Percentiles rank a stretch among this genome's conserved stretches.
Conservation (phyloP, 2,113 vertebrate genomes). For the Osmerus eperlanus region DNA sequence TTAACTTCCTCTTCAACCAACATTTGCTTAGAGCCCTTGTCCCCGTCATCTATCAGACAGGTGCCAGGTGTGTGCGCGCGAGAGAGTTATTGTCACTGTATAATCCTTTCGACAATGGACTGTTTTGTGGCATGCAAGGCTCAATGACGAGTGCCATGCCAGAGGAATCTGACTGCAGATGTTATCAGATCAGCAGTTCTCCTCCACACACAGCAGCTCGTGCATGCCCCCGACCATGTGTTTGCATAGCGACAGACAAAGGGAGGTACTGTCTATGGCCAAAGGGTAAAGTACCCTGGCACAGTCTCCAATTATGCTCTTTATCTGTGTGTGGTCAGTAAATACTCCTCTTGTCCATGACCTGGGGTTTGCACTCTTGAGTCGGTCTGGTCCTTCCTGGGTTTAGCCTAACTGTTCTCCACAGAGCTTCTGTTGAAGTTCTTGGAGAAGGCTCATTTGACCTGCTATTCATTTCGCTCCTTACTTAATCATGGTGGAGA, state of each 20-base stretch:
- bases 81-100: conserved; percentile 31
- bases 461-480: too few relatives aligned
- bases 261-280: background rate
- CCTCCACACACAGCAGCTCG: conserved; percentile 12
- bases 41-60: conserved; percentile 8
- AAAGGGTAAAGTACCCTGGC: conserved; percentile 1
- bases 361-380: too few relatives aligned
- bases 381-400: too few relatives aligned
- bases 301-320: background rate
- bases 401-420: too few relatives aligned
- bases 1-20: conserved; percentile 18
- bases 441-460: too few relatives aligned
- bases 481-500: too few relatives aligned
- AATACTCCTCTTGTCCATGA: background rate
- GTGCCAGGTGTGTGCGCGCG: conserved; percentile 1
- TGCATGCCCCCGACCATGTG: background rate
- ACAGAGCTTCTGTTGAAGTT: too few relatives aligned
- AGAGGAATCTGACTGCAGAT: conserved; percentile 57
- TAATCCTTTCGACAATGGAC: conserved; percentile 63
- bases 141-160: conserved; percentile 49
- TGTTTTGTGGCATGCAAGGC: conserved; percentile 36
- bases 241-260: conserved; percentile 29
- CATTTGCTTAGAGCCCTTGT: conserved; percentile 34
- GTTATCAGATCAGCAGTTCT: conserved; percentile 56
- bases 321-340: background rate